Conservation (phyloP, 92 coral and sea anemone genomes). For the Nematostella vectensis region DNA sequence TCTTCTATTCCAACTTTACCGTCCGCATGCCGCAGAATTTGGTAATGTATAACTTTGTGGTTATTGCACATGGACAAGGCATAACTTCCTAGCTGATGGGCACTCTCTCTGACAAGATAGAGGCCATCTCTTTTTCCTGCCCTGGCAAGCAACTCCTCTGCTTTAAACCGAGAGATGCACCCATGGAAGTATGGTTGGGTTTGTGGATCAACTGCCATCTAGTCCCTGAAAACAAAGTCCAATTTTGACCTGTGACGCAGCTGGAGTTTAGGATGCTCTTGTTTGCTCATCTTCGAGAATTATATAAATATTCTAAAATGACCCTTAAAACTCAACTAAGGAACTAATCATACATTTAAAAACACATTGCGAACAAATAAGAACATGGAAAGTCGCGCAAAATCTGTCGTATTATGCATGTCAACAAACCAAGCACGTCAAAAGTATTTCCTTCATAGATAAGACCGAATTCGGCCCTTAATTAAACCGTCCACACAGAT, state of each 20-base stretch:
- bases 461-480: no score
- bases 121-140: conserved; percentile 68
- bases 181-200: conserved; percentile 83
- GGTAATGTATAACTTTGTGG: conserved; percentile 78
- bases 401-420: no score
- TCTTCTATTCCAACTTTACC: conserved; percentile 90
- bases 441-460: no score
- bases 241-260: no score
- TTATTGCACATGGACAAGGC: conserved; percentile 91
- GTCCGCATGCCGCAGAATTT: conserved; percentile 83
- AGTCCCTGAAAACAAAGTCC: no score
- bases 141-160: conserved; percentile 62
- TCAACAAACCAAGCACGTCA: no score
- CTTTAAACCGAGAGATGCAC: conserved; percentile 80
- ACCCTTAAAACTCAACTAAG: no score
- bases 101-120: conserved; percentile 80
- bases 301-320: background rate
- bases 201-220: conserved; percentile 17
- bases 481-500: no score
- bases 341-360: background rate
- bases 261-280: background rate
- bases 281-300: conserved; percentile 2
- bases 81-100: conserved; percentile 81
- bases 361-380: no score
- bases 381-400: no score